A percentile compares a stretch with the other conserved stretches of the same genome.
Conservation (phyloP, 2,113 vertebrate species). For the Sitta europaea region DNA sequence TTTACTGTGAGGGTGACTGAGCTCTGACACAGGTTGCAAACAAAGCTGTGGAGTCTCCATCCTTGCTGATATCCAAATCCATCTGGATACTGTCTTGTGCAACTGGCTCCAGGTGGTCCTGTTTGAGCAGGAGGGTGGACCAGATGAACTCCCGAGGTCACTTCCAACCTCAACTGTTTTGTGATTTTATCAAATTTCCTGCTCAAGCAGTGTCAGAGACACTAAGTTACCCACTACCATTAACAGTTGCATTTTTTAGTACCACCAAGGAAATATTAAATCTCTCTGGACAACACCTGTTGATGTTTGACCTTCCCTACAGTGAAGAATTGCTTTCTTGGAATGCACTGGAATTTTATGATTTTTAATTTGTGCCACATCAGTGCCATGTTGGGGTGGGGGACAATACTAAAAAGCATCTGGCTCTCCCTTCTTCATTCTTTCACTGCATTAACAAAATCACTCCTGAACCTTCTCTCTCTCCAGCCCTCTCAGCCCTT, state of each 20-base stretch:
- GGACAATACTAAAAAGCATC: background rate
- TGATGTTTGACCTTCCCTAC: background rate
- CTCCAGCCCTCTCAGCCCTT: background rate
- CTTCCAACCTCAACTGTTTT: background rate
- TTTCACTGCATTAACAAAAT: background rate
- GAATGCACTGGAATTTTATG: background rate
- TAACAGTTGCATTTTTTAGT: accelerated
- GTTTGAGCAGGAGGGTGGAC: background rate
- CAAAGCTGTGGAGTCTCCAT: background rate
- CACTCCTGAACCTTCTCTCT: background rate
- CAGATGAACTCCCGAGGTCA: background rate
- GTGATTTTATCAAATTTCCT: background rate
- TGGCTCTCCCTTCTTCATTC: background rate
- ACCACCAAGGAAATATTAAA: background rate
- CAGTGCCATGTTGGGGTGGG: accelerated
- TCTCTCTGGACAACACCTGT: background rate
- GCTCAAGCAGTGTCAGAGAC: background rate
- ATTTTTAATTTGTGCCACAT: background rate
- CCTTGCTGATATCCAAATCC: background rate
- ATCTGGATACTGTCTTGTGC: background rate
- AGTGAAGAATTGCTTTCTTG: background rate
- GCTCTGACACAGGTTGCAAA: background rate
- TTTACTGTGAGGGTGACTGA: background rate
- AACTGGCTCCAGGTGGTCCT: background rate
- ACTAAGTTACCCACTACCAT: background rate